Base-by-base conservation (phyloP, 1,140 invertebrate genomes). In the Bicyclus anynana region DNA sequence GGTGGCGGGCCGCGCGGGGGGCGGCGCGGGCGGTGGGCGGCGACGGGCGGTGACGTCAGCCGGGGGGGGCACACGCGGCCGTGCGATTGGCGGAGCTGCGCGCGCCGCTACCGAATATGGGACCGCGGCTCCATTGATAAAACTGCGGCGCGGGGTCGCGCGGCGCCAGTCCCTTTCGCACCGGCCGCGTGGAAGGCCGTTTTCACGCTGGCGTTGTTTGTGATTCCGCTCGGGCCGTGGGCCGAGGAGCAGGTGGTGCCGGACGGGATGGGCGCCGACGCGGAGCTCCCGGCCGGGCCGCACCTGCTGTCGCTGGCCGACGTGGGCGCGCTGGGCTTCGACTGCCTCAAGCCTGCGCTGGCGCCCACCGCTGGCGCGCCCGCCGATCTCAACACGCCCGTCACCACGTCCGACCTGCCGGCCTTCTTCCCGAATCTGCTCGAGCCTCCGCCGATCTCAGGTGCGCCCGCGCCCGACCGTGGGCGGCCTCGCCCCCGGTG, bases 391-490 rank as follows among this genome's bases (percentile, higher is more conserved):
- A 87, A 87, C 77, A 87, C 84, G 42, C 84, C 84, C 42, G 82
- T 87, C 51, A 70, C 80, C 67, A 87, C 84, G 2, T 83, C 80
- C 38, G 84, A 87, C 53, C 72, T 87, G 65, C 84, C 84, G 21
- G 84, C 84, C 60, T 87, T 87, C 80, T 87, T 87, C 74, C 86
- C 87, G 65, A 88, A 67, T 62, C 76, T 95, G 67, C 93, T 96
- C 56, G 95, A 96, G 85, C 95, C 95, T 64, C 94, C 95, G 60
- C 94, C 94, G 60, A 96, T 96, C 77, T 94, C 95, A 93, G 95
- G 95, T 96, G 88, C 90, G 91, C 65, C 37, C 53, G 50, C 6
- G 40, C 37, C 37, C 51, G 44, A 33, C 37, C 64, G 74, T 72
- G 74, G 70, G 68, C 49, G 55, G 53, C 61, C 63, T 67, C 69